phyloP scores from a whole-genome alignment of 2,797 vertebrate species.

The Peromyscus melanophrys region DNA sequence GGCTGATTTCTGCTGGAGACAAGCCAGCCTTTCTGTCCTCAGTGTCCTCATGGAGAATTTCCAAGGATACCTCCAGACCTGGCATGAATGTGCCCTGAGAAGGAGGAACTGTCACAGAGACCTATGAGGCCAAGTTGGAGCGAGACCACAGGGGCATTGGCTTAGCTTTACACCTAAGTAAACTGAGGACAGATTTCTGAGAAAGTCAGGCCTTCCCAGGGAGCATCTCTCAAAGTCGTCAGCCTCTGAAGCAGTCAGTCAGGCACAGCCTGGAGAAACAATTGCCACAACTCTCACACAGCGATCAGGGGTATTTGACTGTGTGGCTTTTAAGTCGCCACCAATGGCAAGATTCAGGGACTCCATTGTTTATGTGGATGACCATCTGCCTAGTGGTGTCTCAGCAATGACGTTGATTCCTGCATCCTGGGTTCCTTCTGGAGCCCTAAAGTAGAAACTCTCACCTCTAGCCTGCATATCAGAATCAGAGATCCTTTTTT shows the following conservation, averaged over 20 bases:
- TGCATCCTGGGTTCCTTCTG: neutral
- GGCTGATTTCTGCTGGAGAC: neutral
- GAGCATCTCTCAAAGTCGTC: neutral
- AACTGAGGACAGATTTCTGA: neutral
- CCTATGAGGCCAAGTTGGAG: neutral
- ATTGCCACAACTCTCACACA: neutral
- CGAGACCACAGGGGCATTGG: neutral
- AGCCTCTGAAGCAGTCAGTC: constrained; percentile 2
- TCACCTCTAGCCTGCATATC: neutral
- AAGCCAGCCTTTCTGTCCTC: neutral
- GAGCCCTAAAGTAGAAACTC: neutral
- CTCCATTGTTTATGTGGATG: no score
- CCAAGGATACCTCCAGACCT: neutral
- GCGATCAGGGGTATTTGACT: neutral
- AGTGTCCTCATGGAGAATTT: neutral
- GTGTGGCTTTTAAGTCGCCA: neutral
- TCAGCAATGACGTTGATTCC: neutral
- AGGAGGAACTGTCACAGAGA: neutral
- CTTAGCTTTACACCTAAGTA: neutral
- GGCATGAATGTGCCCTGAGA: neutral
- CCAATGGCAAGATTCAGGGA: neutral
- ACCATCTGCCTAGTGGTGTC: neutral
- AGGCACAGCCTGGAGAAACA: neutral
- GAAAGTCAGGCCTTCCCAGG: neutral
- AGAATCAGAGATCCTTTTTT: neutral